Evolutionary conservation across 2,113 vertebrate genomes (phyloP).

Genomic region (Sialia sialis): DNA sequence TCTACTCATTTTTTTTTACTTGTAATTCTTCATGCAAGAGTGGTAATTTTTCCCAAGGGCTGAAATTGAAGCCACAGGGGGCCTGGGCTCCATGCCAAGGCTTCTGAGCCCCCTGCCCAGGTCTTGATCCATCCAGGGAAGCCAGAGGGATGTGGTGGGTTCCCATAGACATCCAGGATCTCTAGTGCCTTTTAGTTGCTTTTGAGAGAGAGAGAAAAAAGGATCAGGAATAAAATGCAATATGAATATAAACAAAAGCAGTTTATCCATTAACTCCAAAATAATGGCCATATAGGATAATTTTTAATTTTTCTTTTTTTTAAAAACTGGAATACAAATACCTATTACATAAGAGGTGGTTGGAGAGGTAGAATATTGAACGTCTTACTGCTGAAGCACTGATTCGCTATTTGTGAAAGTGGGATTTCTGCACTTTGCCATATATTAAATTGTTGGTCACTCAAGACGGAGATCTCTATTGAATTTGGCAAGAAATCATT

Average conservation of each 20-base stretch:
- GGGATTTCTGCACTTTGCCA: neutral
- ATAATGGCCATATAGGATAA: neutral
- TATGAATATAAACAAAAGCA: neutral
- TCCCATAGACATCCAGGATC: neutral
- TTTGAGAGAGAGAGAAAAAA: neutral
- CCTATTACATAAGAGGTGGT: neutral
- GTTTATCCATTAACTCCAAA: neutral
- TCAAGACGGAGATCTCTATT: neutral
- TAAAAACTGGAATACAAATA: neutral
- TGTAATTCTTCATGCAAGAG: too few species aligned
- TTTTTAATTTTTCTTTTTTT: neutral
- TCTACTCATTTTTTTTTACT: too few species aligned
- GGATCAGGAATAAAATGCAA: neutral
- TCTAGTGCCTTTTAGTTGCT: neutral
- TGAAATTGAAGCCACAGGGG: too few species aligned
- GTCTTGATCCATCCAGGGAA: too few species aligned
- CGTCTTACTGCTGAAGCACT: neutral
- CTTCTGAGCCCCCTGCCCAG: too few species aligned
- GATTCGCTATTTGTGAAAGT: neutral
- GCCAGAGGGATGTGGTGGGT: too few species aligned
- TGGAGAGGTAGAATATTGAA: neutral
- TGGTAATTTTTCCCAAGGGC: too few species aligned
- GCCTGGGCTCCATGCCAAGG: too few species aligned
- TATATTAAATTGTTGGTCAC: neutral
- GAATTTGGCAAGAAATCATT: neutral